Percentiles rank a stretch among this genome's conserved stretches.
Conservation (phyloP, 2,113 vertebrate species). For the Macaca fascicularis region T2T-MFA8v1.1 NC_088376.1:18423501-18424000, state of each 20-base stretch:
- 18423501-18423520: not conserved
- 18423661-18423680: not conserved
- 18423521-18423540: not conserved
- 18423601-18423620: not conserved
- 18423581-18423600: not conserved
- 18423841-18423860: not conserved
- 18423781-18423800: not conserved
- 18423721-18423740: not conserved
- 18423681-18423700: not conserved
- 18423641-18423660: not conserved
- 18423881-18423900: not conserved
- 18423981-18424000: not conserved
- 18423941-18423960: not conserved
- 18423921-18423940: not conserved
- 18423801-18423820: slow-evolving; percentile 28
- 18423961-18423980: not conserved
- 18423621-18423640: not conserved
- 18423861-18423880: not conserved
- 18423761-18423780: slow-evolving; percentile 40
- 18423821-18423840: slow-evolving; percentile 36
- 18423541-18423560: not conserved
- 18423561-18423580: not conserved
- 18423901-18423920: slow-evolving; percentile 15
- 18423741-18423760: not conserved
- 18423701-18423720: not conserved